A percentile compares a stretch with the other conserved stretches of the same genome.
These are phyloP conservation scores for Xanthia togata DNA, from an alignment of 2,888 invertebrate species.

Conservation along the genomic window DNA sequence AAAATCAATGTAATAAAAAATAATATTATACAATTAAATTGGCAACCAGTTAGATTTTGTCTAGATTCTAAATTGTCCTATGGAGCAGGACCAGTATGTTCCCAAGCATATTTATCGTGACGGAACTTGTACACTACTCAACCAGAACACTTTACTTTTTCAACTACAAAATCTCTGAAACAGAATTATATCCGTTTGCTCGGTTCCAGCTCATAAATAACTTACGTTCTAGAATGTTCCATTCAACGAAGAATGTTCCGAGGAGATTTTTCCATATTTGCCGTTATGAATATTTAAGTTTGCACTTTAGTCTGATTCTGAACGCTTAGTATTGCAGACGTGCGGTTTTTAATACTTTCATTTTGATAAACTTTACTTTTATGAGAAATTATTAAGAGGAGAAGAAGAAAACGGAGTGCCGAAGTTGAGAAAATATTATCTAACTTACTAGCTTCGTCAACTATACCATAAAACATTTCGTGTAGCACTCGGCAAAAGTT, in stretches of 20 bases:
- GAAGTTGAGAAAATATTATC: neutral
- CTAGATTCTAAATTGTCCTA: too few relatives aligned
- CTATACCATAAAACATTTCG: neutral
- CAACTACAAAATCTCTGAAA: constrained; percentile 36
- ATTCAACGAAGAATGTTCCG: constrained; percentile 60
- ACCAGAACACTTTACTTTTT: constrained; percentile 1
- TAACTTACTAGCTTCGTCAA: neutral
- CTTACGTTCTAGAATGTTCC: constrained; percentile 39
- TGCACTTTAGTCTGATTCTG: constrained; percentile 69
- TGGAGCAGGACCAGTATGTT: too few relatives aligned
- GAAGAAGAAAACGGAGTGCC: neutral
- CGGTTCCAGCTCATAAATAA: constrained; percentile 56
- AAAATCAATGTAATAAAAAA: too few relatives aligned
- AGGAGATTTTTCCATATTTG: constrained; percentile 81
- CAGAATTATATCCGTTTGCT: constrained; percentile 31
- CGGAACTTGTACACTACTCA: too few relatives aligned
- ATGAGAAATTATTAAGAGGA: neutral
- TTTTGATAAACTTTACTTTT: neutral
- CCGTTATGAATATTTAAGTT: constrained; percentile 81
- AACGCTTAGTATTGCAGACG: constrained; percentile 45
- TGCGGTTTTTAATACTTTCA: constrained; percentile 22
- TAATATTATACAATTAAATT: too few relatives aligned
- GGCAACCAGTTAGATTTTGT: too few relatives aligned
- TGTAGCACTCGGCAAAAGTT: too few relatives aligned
- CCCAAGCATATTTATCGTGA: too few relatives aligned